phyloP scores from a whole-genome alignment of 2,888 invertebrate species.

The Amphimallon solstitiale region DNA sequence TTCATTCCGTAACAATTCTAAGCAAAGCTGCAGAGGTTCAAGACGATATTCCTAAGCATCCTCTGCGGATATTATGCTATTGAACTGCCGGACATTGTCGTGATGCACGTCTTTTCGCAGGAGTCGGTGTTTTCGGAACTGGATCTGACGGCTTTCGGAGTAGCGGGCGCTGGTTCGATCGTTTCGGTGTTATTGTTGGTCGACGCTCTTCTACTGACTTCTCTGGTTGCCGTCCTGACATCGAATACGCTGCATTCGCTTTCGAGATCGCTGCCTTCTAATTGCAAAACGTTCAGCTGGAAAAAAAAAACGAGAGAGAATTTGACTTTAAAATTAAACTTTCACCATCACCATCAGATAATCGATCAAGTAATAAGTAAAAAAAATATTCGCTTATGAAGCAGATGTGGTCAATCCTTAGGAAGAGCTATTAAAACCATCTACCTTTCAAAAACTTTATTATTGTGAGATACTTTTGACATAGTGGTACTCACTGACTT shows the following conservation, averaged over 20 bases:
- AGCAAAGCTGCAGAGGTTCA: background rate
- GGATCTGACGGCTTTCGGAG: conserved; percentile 64
- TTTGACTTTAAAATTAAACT: background rate
- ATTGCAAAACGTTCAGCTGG: conserved; percentile 64
- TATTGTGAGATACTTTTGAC: too few species aligned
- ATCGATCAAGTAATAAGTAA: too few species aligned
- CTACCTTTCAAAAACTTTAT: too few species aligned
- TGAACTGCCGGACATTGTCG: conserved; percentile 68
- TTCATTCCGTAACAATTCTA: background rate
- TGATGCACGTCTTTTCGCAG: conserved; percentile 67
- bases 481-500: too few species aligned
- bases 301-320: conserved; percentile 38
- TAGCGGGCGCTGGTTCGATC: conserved; percentile 58
- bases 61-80: conserved; percentile 64
- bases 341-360: too few species aligned
- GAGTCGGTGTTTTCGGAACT: conserved; percentile 68
- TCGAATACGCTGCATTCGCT: conserved; percentile 72
- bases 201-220: conserved; percentile 64
- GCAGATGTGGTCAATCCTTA: too few species aligned
- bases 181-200: conserved; percentile 66
- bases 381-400: too few species aligned
- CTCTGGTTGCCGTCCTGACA: conserved; percentile 66
- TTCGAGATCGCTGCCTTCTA: conserved; percentile 72
- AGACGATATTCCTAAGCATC: background rate
- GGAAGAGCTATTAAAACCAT: too few species aligned